These are phyloP conservation scores for Varanus salvator DNA, from an alignment of 2,113 vertebrate species.

Conservation along the genomic window DNA sequence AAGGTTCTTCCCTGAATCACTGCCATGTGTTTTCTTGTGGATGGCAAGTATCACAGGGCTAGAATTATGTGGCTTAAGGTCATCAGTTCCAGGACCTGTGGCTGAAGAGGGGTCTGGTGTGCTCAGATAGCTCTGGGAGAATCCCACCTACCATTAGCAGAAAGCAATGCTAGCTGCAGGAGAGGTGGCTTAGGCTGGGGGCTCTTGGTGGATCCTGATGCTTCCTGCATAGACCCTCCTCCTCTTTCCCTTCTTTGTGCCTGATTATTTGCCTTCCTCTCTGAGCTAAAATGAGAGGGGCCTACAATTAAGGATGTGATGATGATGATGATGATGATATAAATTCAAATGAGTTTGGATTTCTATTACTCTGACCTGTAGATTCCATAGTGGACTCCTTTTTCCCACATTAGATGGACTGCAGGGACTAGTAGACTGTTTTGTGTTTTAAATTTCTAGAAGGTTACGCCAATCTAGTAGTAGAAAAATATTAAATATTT, in stretches of 20 bases:
- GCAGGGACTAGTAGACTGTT: too few relatives aligned
- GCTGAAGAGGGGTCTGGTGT: background rate
- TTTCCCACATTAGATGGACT: too few relatives aligned
- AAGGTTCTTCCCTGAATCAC: background rate
- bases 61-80: background rate
- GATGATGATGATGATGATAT: too few relatives aligned
- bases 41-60: background rate
- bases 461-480: too few relatives aligned
- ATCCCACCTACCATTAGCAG: too few relatives aligned
- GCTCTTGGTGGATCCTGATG: background rate
- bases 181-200: background rate
- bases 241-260: background rate
- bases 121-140: background rate
- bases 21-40: background rate
- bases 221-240: background rate
- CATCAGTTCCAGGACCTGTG: background rate
- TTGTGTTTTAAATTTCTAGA: too few relatives aligned
- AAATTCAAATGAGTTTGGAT: too few relatives aligned
- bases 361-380: too few relatives aligned
- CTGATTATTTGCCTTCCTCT: background rate
- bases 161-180: background rate
- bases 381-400: too few relatives aligned
- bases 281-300: background rate
- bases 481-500: too few relatives aligned
- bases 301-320: too few relatives aligned